Evolutionary conservation across 2,113 vertebrate genomes (phyloP), one percentile per base, ranked within the genome.

Genomic region (Motacilla tschutschensis): DNA sequence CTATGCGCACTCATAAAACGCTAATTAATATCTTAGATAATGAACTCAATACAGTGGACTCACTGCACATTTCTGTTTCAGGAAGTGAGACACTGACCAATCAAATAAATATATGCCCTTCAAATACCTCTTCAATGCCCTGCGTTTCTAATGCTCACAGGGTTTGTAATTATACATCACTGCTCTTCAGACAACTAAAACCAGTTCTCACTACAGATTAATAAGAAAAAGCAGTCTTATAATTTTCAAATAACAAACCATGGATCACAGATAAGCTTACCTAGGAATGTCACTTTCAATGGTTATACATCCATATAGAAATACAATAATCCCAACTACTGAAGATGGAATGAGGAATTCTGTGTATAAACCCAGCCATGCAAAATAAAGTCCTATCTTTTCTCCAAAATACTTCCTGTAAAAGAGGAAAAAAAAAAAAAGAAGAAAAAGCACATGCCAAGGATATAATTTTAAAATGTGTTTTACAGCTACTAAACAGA

Each of bases 371-470:
- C 99, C 99, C 55, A 99, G 96, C 99, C 99, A 99, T 5, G 99
- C 99, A 90, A 99, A 99, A 96, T 99, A 99, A 62, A 99, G 96
- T 80, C 98, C 99, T 28, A 99, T 99, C 96, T 99, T 99, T 96
- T 99, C 99, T 91, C 99, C 99, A 95, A 99, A 99, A 97, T 99
- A 99, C 86, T 99, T 99, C 91, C 99, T 99, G 95, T 87, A 85
- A 92, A 33, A 82, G 83, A 65, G 2, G 12, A 17, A 4, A 26
- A 26, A 16, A 13, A 22, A 54, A 15, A 14, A 16, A 55, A 48
- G 6, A 50, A 33, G 9, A 24, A 50, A 57, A 54, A 14, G 7
- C 8, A 48, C 5, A 3, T 67, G 71, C 75, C 63, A 94, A 62
- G 5, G 19, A 5, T 43, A 53, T 75, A 1, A 59, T 67, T 47